Evolutionary conservation across 2,888 invertebrate species (phyloP).

Genomic region (Sialis fuliginosa): DNA sequence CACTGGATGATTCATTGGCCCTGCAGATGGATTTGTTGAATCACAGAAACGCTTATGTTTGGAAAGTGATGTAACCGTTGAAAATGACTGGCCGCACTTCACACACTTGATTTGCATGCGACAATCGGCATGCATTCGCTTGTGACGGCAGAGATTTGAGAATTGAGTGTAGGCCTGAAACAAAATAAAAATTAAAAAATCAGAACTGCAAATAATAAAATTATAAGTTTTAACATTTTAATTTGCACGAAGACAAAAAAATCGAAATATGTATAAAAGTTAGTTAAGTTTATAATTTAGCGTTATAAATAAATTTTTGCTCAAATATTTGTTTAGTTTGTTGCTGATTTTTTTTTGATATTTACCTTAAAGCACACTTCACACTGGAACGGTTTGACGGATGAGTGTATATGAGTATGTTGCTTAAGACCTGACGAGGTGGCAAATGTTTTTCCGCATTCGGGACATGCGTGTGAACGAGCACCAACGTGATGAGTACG

Average conservation of each 20-base stretch:
- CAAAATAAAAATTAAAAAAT: constrained; percentile 8
- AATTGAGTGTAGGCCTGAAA: constrained; percentile 93
- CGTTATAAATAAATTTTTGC: no score
- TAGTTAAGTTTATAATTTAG: no score
- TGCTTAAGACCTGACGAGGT: constrained; percentile 97
- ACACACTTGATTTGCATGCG: constrained; percentile 85
- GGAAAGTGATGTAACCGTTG: constrained; percentile 75
- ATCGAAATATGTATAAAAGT: no score
- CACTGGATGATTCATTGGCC: constrained; percentile 17
- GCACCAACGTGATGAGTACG: constrained; percentile 90
- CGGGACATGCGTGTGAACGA: constrained; percentile 89
- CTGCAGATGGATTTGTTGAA: constrained; percentile 38
- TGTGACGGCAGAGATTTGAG: constrained; percentile 98
- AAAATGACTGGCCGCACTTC: constrained; percentile 87
- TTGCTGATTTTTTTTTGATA: constrained; percentile 9
- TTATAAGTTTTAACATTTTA: constrained; percentile 1
- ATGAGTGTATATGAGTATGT: constrained; percentile 97
- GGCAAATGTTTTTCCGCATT: constrained; percentile 97
- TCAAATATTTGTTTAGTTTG: no score
- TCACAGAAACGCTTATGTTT: constrained; percentile 97
- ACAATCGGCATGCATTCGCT: constrained; percentile 95
- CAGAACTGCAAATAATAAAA: not conserved
- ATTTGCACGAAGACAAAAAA: no score
- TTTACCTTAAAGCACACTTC: constrained; percentile 83
- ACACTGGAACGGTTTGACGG: constrained; percentile 94